Conservation (phyloP, 2,113 vertebrate species). For the Toxotes jaculatrix region DNA sequence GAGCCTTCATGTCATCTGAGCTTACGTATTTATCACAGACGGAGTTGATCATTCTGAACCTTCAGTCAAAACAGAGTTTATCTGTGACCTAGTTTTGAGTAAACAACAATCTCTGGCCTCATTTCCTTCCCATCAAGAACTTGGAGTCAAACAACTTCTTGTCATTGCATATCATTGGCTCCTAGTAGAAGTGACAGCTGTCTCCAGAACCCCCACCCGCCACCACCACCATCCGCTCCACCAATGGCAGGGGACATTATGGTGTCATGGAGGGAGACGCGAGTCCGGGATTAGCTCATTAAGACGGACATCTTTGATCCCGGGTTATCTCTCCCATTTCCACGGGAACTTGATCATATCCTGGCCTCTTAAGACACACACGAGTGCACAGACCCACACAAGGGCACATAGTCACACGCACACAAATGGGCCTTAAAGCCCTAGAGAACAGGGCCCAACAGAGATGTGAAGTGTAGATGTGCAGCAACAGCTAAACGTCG, state of each 20-base stretch:
- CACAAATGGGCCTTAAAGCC: constrained; percentile 79
- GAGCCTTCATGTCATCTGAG: constrained; percentile 6
- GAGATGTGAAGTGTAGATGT: constrained; percentile 96
- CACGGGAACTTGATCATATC: constrained; percentile 74
- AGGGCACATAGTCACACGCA: constrained; percentile 40
- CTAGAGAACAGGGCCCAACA: constrained; percentile 87
- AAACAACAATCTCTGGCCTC: constrained; percentile 52
- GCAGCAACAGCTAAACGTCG: constrained; percentile 98
- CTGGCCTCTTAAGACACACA: constrained; percentile 65
- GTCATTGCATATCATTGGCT: constrained; percentile 60
- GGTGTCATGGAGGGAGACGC: constrained; percentile 63
- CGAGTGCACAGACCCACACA: constrained; percentile 18
- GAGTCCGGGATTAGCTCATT: constrained; percentile 79
- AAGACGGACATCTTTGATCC: constrained; percentile 76
- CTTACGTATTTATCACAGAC: not conserved
- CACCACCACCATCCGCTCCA: not conserved
- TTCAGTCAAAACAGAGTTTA: constrained; percentile 31
- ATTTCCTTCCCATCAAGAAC: constrained; percentile 45
- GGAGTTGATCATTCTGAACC: constrained; percentile 7
- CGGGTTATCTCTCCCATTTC: constrained; percentile 75
- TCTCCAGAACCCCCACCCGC: constrained; percentile 28
- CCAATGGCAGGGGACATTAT: constrained; percentile 39
- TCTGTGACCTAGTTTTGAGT: constrained; percentile 40
- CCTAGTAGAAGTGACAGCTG: constrained; percentile 76
- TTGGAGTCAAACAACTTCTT: constrained; percentile 48